Base-by-base conservation (phyloP, 2,888 invertebrate genomes). In the Phytoseiulus persimilis region DNA sequence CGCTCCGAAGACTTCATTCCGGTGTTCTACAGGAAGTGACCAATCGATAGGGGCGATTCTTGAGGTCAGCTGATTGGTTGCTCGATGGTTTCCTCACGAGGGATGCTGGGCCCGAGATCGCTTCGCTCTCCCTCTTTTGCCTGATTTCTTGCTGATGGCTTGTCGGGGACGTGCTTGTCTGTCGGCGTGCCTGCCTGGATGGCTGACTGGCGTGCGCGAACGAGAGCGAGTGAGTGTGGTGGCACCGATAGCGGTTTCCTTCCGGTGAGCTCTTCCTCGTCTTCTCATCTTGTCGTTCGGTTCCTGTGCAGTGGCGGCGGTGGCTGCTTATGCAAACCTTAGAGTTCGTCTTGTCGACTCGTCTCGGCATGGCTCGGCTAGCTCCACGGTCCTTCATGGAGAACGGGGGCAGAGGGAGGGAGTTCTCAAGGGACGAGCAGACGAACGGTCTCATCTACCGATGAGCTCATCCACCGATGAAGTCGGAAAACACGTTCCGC, bases 181-280 rank as follows among this genome's bases (percentile, higher is more conserved):
- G 65, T 39, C 5, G 9, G 39, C 65, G 14, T n/a, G n/a, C n/a
- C n/a, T n/a, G n/a, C n/a, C n/a, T n/a, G n/a, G n/a, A n/a, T n/a
- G n/a, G n/a, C n/a, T n/a, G n/a, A n/a, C n/a, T n/a, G n/a, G n/a
- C n/a, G n/a, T n/a, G 14, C 65, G 28, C 65, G 65, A 65, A 23
- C 65, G 65, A 65, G 65, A 65, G 65, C 65, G 65, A 65, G 65
- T 65, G 65, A 65, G 65, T 65, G 65, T 65, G 65, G 65, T 65
- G 65, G 65, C 65, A 65, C 65, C 65, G 65, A 65, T 65, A 65
- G 65, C 65, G 23, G 65, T 65, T 65, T 65, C 65, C 65, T 65
- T 65, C 65, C 65, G 65, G 65, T 65, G 65, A 65, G 65, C 18
- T 65, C 28, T 65, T 28, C 65, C 65, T 65, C 65, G 65, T 65